Evolutionary conservation across 1,140 invertebrate genomes (phyloP), one percentile per base, ranked within the genome.

Genomic region (Archegozetes longisetosus): DNA sequence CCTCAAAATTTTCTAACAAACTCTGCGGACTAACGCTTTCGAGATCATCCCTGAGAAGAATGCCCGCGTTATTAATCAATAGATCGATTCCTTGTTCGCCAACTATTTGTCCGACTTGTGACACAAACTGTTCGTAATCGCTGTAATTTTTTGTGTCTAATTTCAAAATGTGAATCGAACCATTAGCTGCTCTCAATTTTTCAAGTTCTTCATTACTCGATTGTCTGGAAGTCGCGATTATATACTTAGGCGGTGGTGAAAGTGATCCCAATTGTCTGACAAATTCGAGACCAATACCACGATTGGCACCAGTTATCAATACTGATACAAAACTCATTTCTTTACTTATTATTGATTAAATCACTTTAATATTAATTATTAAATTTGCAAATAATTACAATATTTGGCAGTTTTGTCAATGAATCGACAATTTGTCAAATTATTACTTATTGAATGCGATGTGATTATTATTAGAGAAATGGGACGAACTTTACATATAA

Each of bases 291-390:
- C 89, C 89, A 47, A 93, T 72, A 20, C 90, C 89, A 47, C 89
- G 79, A 70, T 90, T 92, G 53, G 84, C 84, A 25, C 89, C 89
- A 9, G 88, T 93, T 60, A 92, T 82, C 61, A 93, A 72, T 64
- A 90, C 80, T 24, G 20, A 27, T 23, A 26, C 13, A 46, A 56
- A n/a, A 52, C 50, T 52, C 50, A 52, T 52, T 28, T 6, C 27
- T n/a, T 47, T 47, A 47, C 46, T n/a, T n/a, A n/a, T n/a, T n/a
- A n/a, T n/a, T n/a, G n/a, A n/a, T n/a, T n/a, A n/a, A n/a, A n/a
- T n/a, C n/a, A n/a, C n/a, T n/a, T n/a, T n/a, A n/a, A n/a, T n/a
- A n/a, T n/a, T n/a, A n/a, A n/a, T n/a, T n/a, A n/a, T n/a, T n/a
- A n/a, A n/a, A n/a, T n/a, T n/a, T n/a, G n/a, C n/a, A n/a, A n/a